Evolutionary conservation across 2,797 vertebrate species (phyloP).

Genomic region (Takifugu ocellatus): DNA sequence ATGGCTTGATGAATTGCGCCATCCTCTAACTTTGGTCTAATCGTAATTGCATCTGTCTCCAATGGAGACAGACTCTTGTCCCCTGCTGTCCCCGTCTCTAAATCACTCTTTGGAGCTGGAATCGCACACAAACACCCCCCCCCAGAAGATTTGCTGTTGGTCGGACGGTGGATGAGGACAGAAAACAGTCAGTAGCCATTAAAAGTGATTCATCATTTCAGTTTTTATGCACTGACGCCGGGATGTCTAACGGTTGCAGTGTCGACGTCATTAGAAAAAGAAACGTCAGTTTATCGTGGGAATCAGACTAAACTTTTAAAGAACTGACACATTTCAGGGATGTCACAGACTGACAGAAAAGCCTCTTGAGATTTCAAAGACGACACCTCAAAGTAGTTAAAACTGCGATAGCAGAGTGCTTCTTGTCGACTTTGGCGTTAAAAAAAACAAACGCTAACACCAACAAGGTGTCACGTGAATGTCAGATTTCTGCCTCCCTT

Average conservation of each 20-base stretch:
- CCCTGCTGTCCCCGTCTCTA: conserved; percentile 28
- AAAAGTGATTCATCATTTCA: not conserved
- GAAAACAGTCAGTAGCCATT: conserved; percentile 8
- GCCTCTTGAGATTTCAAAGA: too few species aligned
- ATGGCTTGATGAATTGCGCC: conserved; percentile 59
- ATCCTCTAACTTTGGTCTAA: conserved; percentile 55
- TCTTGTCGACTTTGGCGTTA: too few species aligned
- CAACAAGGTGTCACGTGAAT: too few species aligned
- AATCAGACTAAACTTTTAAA: too few species aligned
- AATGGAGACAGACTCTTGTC: conserved; percentile 41
- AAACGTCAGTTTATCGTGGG: too few species aligned
- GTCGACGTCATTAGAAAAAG: too few species aligned
- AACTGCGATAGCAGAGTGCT: too few species aligned
- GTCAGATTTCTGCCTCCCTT: too few species aligned
- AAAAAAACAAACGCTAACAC: too few species aligned
- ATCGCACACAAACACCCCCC: not conserved
- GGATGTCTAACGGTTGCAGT: not conserved
- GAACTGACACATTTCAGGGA: too few species aligned
- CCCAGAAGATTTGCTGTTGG: not conserved
- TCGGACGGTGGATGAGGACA: not conserved
- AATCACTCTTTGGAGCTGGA: conserved; percentile 15
- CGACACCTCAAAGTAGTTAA: too few species aligned
- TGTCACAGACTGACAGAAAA: too few species aligned
- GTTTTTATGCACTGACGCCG: conserved; percentile 12
- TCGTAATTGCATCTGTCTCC: conserved; percentile 60